A percentile compares a stretch with the other conserved stretches of the same genome.
phyloP scores from a whole-genome alignment of 2,797 vertebrate genomes.

The Muraenolepis orangiensis region DNA sequence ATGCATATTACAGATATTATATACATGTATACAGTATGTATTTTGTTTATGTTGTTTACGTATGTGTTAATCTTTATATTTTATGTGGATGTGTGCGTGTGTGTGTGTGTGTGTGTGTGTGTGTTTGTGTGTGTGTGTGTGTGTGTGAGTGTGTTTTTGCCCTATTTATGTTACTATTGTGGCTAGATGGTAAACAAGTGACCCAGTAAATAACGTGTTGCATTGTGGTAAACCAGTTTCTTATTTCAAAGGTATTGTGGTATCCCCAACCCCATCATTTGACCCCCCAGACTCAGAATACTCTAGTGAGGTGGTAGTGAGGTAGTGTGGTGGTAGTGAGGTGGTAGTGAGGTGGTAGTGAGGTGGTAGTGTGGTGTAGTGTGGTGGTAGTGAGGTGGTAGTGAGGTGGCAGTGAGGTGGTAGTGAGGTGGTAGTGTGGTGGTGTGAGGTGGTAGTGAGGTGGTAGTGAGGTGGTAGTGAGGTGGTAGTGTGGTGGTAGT shows the following conservation, averaged over 20 bases:
- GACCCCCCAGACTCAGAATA: background rate
- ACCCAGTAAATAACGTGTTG: conserved; percentile 57
- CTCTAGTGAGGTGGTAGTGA: too few species aligned
- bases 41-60: conserved; percentile 12
- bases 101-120: conserved; percentile 15
- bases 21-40: conserved; percentile 2
- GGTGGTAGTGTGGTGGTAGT: too few species aligned
- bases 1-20: conserved; percentile 8
- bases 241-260: conserved; percentile 21
- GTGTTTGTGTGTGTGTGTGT: conserved; percentile 7
- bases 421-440: too few species aligned
- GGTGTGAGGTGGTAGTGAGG: too few species aligned
- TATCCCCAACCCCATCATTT: background rate
- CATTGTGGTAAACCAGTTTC: conserved; percentile 37
- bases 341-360: too few species aligned
- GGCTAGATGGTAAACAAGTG: conserved; percentile 52
- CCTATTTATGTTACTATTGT: conserved; percentile 44
- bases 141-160: conserved; percentile 10
- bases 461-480: too few species aligned
- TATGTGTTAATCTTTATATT: conserved; percentile 5
- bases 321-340: too few species aligned
- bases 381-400: too few species aligned
- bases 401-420: too few species aligned
- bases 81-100: conserved; percentile 11
- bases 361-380: too few species aligned